Conservation (phyloP, 2,888 invertebrate genomes). For the Tetrapedia diversipes region DNA sequence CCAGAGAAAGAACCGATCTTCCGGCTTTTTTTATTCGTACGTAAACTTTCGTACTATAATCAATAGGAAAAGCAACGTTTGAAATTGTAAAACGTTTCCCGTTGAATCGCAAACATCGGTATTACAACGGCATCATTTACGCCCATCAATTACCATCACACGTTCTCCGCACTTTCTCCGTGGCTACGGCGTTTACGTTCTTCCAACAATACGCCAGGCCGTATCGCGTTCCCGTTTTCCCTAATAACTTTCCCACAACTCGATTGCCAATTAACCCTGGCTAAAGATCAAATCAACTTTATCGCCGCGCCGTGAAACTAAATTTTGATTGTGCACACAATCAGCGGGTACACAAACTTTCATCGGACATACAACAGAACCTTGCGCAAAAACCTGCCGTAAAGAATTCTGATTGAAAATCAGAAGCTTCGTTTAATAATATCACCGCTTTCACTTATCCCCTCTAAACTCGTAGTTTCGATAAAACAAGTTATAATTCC, state of each 20-base stretch:
- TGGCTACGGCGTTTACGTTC: not conserved
- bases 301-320: not conserved
- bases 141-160: slow-evolving; percentile 13
- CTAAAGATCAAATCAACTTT: slow-evolving; percentile 27
- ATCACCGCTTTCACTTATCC: too few species aligned
- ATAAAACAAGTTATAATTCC: too few species aligned
- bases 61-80: not conserved
- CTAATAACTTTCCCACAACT: slow-evolving; percentile 35
- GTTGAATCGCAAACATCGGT: not conserved
- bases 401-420: too few species aligned
- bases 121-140: slow-evolving; percentile 6
- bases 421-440: too few species aligned
- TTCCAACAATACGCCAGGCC: slow-evolving; percentile 19
- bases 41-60: not conserved
- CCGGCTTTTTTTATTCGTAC: not conserved
- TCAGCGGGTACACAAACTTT: not conserved
- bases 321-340: slow-evolving; percentile 22
- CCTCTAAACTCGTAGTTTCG: too few species aligned
- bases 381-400: too few species aligned
- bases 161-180: slow-evolving; percentile 20
- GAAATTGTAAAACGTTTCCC: not conserved
- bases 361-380: too few species aligned
- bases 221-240: slow-evolving; percentile 18
- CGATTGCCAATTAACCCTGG: slow-evolving; percentile 37
- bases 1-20: not conserved